A percentile compares a stretch with the other conserved stretches of the same genome.
phyloP scores from a whole-genome alignment of 2,113 vertebrate genomes.

The Pelobates fuscus region DNA sequence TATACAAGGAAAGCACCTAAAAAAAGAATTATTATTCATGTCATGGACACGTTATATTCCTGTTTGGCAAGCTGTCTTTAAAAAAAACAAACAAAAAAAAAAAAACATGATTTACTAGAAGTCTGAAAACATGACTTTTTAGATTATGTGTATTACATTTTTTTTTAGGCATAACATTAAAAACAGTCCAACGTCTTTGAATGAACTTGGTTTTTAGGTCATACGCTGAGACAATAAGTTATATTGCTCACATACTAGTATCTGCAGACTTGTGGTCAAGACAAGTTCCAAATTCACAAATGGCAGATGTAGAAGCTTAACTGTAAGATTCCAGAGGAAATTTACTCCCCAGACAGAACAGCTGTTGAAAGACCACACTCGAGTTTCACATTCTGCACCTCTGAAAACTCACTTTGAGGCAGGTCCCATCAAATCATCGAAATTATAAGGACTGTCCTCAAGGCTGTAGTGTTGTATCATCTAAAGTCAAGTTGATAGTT shows the following conservation, averaged over 20 bases:
- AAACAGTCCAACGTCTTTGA: too few species aligned
- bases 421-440: constrained; percentile 8
- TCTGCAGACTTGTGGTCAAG: constrained; percentile 41
- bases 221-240: constrained; percentile 21
- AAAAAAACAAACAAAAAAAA: too few species aligned
- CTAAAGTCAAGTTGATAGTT: neutral
- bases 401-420: constrained; percentile 49
- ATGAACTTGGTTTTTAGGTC: constrained; percentile 21
- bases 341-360: constrained; percentile 50
- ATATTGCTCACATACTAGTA: constrained; percentile 38
- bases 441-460: constrained; percentile 13
- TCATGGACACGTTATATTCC: too few species aligned
- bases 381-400: constrained; percentile 42
- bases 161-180: too few species aligned
- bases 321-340: constrained; percentile 59
- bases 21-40: too few species aligned
- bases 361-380: constrained; percentile 47
- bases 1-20: too few species aligned
- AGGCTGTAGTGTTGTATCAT: constrained; percentile 2
- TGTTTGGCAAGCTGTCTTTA: too few species aligned
- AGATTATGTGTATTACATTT: too few species aligned
- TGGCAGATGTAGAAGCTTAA: constrained; percentile 55
- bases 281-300: constrained; percentile 50
- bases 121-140: too few species aligned
- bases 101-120: too few species aligned